Evolutionary conservation across 2,113 vertebrate species (phyloP), one percentile per base, ranked within the genome.

Genomic region (Ptychochromis oligacanthus): DNA sequence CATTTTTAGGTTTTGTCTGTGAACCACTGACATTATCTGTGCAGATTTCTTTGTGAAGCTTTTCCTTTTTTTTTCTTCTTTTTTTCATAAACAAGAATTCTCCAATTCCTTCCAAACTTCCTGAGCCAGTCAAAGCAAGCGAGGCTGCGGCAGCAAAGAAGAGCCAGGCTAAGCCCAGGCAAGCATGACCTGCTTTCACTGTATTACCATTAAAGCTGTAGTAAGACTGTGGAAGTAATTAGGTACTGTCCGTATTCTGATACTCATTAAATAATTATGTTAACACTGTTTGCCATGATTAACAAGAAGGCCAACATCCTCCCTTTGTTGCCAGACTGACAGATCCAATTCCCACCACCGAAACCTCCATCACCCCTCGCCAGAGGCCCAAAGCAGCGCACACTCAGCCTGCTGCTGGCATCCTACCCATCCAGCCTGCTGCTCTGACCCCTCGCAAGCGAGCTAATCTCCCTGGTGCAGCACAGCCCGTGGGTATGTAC

Each of bases 351-450:
- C 98, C 98, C 79, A 97, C 98, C 1, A 99, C 97, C 81, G 98
- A 99, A 95, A 99, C 98, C 1, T 99, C 98, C 90, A 99, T 99
- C 87, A 97, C 98, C 1, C 98, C 98, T 36, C 97, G 98, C 52
- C 98, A 99, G 95, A 96, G 98, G 84, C 98, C 98, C 76, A 99
- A 99, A 94, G 98, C 98, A 34, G 97, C 96, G n/a, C 98, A 99
- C 89, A 95, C 98, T 6, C 98, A 98, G 87, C 93, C 98, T 9
- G 97, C 96, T 87, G 95, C 97, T 75, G 98, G 98, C 31, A 99
- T 99, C 76, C 91, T 99, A 75, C 98, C 98, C 80, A 99, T 99
- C 78, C 98, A 99, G 91, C 97, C 98, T 74, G 97, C 97, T 75
- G 97, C 97, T 57, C 95, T 99, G 83, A 99, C 98, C 0, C 98